phyloP scores from a whole-genome alignment of 2,888 invertebrate genomes.

The Trachelus iudaicus region DNA sequence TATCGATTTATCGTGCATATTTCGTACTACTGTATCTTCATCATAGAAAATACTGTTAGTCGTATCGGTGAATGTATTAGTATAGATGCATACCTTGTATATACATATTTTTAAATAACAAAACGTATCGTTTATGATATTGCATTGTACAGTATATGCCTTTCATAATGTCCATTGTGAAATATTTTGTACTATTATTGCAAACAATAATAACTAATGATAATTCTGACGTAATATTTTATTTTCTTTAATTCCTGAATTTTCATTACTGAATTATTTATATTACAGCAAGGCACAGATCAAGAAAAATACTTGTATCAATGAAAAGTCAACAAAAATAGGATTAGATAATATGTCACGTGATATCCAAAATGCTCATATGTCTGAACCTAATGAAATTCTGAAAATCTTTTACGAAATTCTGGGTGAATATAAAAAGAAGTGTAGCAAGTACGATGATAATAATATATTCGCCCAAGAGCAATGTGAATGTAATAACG shows the following conservation, averaged over 20 bases:
- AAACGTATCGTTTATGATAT: not conserved
- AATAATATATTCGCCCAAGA: not conserved
- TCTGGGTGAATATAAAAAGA: constrained; percentile 6
- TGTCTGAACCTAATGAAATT: constrained; percentile 12
- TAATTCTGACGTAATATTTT: not conserved
- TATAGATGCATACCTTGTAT: not conserved
- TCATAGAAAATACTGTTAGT: not conserved
- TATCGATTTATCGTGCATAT: not conserved
- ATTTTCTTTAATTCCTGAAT: not conserved
- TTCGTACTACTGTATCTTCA: not conserved
- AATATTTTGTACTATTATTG: not conserved
- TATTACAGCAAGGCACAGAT: not conserved
- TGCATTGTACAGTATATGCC: not conserved
- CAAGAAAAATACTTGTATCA: not conserved
- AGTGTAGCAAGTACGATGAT: not conserved
- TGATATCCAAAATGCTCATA: constrained; percentile 1
- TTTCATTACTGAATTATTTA: not conserved
- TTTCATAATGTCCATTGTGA: not conserved
- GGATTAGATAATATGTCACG: not conserved
- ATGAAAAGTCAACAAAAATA: not conserved
- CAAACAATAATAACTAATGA: not conserved
- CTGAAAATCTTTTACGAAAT: constrained; percentile 11
- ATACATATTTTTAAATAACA: not conserved
- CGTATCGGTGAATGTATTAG: not conserved
- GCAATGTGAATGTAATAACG: not conserved